These are phyloP conservation scores for Hydrocynus forskahlii DNA, from an alignment of 2,797 vertebrate genomes.

Conservation along the genomic window DNA sequence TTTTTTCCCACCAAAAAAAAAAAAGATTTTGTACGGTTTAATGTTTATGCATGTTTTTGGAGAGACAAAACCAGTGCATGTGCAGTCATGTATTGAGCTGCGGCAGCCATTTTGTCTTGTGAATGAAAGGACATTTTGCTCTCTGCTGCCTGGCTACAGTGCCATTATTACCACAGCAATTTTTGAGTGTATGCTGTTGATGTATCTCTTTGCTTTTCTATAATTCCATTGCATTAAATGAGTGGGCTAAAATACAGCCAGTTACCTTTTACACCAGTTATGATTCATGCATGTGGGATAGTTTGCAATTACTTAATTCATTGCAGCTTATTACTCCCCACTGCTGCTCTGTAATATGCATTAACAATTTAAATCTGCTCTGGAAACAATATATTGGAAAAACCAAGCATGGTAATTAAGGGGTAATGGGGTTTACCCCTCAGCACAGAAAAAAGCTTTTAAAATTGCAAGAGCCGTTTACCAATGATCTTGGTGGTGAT, in stretches of 20 bases:
- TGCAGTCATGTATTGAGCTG: conserved; percentile 22
- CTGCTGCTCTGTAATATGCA: not conserved
- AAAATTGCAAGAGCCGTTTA: conserved; percentile 49
- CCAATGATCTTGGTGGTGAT: conserved; percentile 52
- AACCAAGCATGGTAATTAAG: not conserved
- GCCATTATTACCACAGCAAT: not conserved
- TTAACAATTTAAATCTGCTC: conserved; percentile 7
- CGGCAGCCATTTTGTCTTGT: conserved; percentile 48
- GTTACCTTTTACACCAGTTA: not conserved
- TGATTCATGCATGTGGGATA: not conserved
- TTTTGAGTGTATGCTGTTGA: not conserved
- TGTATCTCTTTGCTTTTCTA: not conserved
- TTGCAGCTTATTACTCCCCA: not conserved
- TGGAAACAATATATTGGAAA: conserved; percentile 19
- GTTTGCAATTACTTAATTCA: not conserved
- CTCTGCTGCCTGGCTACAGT: conserved; percentile 3
- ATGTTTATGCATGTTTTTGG: not conserved
- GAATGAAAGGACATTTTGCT: conserved; percentile 44
- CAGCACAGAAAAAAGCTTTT: conserved; percentile 41
- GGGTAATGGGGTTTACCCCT: conserved; percentile 18
- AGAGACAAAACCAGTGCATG: not conserved
- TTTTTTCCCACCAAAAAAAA: not conserved
- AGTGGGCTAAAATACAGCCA: not conserved
- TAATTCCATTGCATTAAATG: not conserved
- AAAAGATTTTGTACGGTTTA: not conserved